A percentile compares a stretch with the other conserved stretches of the same genome.
These are phyloP conservation scores for Macroramphosus scolopax DNA, from an alignment of 2,797 vertebrate genomes.

Conservation along the genomic window DNA sequence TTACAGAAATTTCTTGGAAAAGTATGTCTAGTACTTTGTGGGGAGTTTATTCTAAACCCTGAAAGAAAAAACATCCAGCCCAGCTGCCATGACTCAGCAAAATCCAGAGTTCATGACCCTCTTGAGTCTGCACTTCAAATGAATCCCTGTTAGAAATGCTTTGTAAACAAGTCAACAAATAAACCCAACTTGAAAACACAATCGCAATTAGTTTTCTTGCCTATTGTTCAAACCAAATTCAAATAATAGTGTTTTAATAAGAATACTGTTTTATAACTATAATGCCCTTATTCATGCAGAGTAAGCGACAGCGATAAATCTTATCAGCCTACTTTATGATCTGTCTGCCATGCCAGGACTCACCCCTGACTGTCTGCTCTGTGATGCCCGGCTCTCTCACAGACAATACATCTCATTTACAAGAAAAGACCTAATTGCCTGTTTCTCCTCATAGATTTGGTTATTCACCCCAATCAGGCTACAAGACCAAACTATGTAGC, in stretches of 20 bases:
- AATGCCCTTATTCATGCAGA: no score
- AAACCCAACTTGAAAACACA: not conserved
- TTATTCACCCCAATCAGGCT: conserved; percentile 46
- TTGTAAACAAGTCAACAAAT: conserved; percentile 26
- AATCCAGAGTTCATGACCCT: conserved; percentile 31
- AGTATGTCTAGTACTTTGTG: conserved; percentile 10
- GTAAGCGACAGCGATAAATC: no score
- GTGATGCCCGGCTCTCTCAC: conserved; percentile 12
- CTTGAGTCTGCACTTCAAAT: conserved; percentile 27
- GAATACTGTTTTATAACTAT: no score
- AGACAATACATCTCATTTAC: conserved; percentile 37
- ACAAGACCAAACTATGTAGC: conserved; percentile 64
- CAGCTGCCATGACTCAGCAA: conserved; percentile 27
- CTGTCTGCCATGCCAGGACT: no score
- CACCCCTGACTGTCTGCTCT: not conserved
- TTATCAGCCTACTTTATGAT: no score
- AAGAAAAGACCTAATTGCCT: conserved; percentile 46
- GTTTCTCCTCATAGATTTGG: conserved; percentile 61
- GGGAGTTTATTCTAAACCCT: conserved; percentile 25
- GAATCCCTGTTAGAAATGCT: conserved; percentile 16
- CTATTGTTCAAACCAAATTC: no score
- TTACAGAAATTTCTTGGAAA: conserved; percentile 2
- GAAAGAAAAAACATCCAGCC: conserved; percentile 12
- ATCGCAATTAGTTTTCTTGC: no score
- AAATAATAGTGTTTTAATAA: no score